These are phyloP conservation scores for Cichladusa arquata DNA, from an alignment of 2,113 vertebrate genomes.

Conservation along the genomic window DNA sequence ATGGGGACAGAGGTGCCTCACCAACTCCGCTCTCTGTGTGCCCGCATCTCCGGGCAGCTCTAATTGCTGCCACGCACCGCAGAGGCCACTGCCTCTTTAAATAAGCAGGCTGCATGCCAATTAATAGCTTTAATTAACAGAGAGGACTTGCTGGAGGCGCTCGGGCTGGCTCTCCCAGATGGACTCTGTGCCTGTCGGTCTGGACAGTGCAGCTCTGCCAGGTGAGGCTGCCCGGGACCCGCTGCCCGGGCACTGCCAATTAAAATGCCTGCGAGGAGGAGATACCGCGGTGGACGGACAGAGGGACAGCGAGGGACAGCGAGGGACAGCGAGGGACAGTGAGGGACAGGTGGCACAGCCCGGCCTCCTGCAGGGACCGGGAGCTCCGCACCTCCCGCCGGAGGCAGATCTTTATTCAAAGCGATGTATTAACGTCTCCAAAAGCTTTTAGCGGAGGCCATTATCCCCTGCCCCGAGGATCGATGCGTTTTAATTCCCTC, in stretches of 20 bases:
- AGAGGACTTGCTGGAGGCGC: not conserved
- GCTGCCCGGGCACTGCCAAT: not conserved
- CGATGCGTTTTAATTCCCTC: slow-evolving; percentile 77
- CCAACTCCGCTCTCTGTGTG: not conserved
- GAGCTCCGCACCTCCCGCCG: too few relatives aligned
- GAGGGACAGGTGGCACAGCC: not conserved
- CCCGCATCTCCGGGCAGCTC: not conserved
- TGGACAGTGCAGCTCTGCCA: not conserved
- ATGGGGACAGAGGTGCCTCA: not conserved
- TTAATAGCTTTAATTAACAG: slow-evolving; percentile 55
- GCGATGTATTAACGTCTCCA: slow-evolving; percentile 19
- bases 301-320: not conserved
- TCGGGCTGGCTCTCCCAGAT: not conserved
- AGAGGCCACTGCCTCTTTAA: not conserved
- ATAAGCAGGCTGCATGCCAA: slow-evolving; percentile 17
- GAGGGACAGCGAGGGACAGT: not conserved
- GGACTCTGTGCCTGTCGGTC: not conserved
- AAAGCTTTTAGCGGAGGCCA: slow-evolving; percentile 70
- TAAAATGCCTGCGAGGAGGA: not conserved
- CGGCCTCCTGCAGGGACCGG: not conserved
- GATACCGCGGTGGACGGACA: not conserved
- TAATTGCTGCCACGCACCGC: not conserved
- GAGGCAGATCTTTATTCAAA: slow-evolving; percentile 60
- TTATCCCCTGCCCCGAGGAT: slow-evolving; percentile 68
- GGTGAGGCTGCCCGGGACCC: not conserved